Conservation (phyloP, 1,140 invertebrate genomes). For the Holcopasites calliopsidis region DNA sequence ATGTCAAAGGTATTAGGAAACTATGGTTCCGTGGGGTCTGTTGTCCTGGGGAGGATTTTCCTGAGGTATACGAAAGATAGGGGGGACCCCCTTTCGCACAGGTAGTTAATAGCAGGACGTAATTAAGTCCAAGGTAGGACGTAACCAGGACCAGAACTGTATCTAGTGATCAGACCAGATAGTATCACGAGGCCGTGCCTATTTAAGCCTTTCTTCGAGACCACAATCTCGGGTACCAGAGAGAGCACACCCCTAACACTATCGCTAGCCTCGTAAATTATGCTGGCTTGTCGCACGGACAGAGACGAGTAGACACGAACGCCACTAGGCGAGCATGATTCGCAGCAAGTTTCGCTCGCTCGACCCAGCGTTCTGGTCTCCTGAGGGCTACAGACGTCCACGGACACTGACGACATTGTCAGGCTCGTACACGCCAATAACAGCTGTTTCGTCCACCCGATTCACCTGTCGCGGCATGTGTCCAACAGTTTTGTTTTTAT, state of each 20-base stretch:
- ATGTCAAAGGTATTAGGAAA: constrained; percentile 69
- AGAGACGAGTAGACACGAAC: constrained; percentile 1
- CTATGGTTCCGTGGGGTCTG: constrained; percentile 33
- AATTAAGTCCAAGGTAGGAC: too few species aligned
- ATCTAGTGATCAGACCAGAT: too few species aligned
- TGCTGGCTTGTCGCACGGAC: constrained; percentile 44
- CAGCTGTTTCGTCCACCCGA: neutral
- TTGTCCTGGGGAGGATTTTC: constrained; percentile 3
- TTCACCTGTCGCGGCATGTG: constrained; percentile 4
- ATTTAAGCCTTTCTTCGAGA: neutral
- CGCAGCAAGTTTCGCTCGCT: neutral
- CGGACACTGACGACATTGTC: neutral
- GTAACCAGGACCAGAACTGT: too few species aligned
- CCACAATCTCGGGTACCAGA: too few species aligned
- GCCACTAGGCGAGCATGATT: constrained; percentile 32
- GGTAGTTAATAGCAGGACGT: too few species aligned
- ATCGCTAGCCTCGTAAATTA: neutral
- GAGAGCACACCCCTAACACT: neutral
- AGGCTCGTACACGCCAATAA: neutral
- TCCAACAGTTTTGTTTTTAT: constrained; percentile 39
- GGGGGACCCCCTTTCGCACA: too few species aligned
- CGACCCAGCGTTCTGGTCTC: constrained; percentile 1
- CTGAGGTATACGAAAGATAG: constrained; percentile 20
- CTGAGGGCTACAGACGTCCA: neutral
- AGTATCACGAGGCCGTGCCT: too few species aligned